Evolutionary conservation across 2,797 vertebrate genomes (phyloP).

Genomic region (Benthosema pterotum): DNA sequence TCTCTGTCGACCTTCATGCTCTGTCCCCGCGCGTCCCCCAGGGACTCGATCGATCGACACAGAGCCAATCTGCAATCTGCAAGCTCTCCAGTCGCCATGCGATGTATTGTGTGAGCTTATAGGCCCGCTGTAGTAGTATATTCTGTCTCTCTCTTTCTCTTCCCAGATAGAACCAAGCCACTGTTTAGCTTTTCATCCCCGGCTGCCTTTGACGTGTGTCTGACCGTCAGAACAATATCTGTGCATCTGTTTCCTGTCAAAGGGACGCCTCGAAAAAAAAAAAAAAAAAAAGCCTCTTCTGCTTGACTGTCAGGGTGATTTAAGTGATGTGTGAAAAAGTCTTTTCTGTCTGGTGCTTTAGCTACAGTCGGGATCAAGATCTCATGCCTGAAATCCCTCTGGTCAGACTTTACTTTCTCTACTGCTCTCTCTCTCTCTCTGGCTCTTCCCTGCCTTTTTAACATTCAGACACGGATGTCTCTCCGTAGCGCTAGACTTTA

Average conservation of each 20-base stretch:
- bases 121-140: too few relatives aligned
- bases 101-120: too few relatives aligned
- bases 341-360: not conserved
- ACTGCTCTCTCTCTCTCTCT: too few relatives aligned
- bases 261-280: not conserved
- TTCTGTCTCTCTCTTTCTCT: slow-evolving; percentile 6
- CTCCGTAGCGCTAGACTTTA: not conserved
- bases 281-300: not conserved
- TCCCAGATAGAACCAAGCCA: not conserved
- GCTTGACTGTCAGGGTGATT: not conserved
- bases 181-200: too few relatives aligned
- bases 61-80: too few relatives aligned
- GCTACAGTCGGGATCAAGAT: not conserved
- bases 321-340: slow-evolving; percentile 4
- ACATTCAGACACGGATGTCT: not conserved
- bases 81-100: too few relatives aligned
- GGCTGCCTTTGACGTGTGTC: not conserved
- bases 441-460: not conserved
- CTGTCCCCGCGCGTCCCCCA: too few relatives aligned
- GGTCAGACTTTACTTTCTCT: not conserved
- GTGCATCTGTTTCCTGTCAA: not conserved
- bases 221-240: not conserved
- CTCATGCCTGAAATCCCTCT: not conserved
- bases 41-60: too few relatives aligned
- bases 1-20: too few relatives aligned